These are phyloP conservation scores for Pavo muticus DNA, from an alignment of 2,113 vertebrate genomes.

Conservation along the genomic window DNA sequence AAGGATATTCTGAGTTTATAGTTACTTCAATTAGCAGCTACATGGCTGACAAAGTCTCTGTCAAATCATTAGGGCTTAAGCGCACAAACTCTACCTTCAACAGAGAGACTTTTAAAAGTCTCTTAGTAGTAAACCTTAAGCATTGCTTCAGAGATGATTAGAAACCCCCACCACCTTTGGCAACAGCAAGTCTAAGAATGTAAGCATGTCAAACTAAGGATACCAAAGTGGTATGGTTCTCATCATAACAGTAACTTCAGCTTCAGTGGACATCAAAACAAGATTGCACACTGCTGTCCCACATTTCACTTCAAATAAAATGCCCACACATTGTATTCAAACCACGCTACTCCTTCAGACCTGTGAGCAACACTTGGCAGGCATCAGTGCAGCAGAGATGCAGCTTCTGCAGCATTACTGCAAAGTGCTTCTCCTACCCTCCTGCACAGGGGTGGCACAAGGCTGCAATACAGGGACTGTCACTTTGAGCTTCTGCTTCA, in stretches of 20 bases:
- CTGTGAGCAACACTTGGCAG: background rate
- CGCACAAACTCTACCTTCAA: constrained; percentile 2
- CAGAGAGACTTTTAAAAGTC: background rate
- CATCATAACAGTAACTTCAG: background rate
- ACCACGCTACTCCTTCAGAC: constrained; percentile 3
- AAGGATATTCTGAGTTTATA: background rate
- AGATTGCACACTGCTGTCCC: background rate
- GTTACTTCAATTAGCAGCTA: background rate
- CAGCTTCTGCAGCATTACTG: background rate
- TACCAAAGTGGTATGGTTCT: constrained; percentile 22
- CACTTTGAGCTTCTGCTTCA: background rate
- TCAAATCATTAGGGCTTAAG: background rate
- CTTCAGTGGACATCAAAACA: constrained; percentile 13
- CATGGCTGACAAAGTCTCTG: background rate
- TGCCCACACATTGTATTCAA: background rate
- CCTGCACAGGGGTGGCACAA: background rate
- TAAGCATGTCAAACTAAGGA: constrained; percentile 32
- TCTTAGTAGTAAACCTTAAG: background rate
- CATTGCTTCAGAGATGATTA: background rate
- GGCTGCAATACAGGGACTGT: background rate
- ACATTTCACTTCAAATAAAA: constrained; percentile 10
- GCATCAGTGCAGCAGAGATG: background rate
- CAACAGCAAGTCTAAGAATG: constrained; percentile 32
- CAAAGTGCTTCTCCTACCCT: background rate
- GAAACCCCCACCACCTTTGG: constrained; percentile 17